Base-by-base conservation (phyloP, 35 echinoderm and acorn worm species). In the Anneissia japonica region DNA sequence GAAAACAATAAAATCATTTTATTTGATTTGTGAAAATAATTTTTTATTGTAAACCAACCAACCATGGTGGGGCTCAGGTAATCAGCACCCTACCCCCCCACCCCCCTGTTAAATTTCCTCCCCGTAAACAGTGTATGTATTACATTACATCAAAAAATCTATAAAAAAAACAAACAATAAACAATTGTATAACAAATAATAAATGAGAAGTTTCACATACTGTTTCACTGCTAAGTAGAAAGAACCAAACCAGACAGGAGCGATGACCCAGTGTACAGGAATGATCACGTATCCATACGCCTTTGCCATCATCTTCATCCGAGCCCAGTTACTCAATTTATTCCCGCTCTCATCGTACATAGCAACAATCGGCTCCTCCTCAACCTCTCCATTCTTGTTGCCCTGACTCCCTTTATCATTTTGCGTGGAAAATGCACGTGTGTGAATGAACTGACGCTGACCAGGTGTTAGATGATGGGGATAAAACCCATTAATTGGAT, bases 241-340 rank as follows among this genome's bases (percentile, higher is more conserved):
- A 34, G 82, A 73, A 35, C 95, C 91, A 91, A 93, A 97, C 95
- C 95, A 97, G 21, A 97, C 46, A 14, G 91, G 91, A 11, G 95
- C 91, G 30, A 93, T 97, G 31, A 93, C 73, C 89, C 91, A 91
- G 39, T 97, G 95, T 9, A 97, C 95, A 30, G 95, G 95, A 26
- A 97, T 97, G 51, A 97, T 83, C 12, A 97, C 95, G 30, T 97
- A 93, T 26, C 91, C 91, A 41, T 97, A 97, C 7, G 88, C 83
- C 83, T 93, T 97, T 82, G 91, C 86, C 91, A 97, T 91, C 19
- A 97, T 91, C 89, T 97, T 97, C 94, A 97, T 97, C 39, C 94
- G 23, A 0, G 46, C 74, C 94, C 94, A 97, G 38, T 97, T 97
- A 75, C 94, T 97, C 72, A 97, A 74, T 2, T 87, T 90, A 41